A percentile compares a stretch with the other conserved stretches of the same genome.
Conservation (phyloP, 2,797 vertebrate genomes). For the Esox lucius region DNA sequence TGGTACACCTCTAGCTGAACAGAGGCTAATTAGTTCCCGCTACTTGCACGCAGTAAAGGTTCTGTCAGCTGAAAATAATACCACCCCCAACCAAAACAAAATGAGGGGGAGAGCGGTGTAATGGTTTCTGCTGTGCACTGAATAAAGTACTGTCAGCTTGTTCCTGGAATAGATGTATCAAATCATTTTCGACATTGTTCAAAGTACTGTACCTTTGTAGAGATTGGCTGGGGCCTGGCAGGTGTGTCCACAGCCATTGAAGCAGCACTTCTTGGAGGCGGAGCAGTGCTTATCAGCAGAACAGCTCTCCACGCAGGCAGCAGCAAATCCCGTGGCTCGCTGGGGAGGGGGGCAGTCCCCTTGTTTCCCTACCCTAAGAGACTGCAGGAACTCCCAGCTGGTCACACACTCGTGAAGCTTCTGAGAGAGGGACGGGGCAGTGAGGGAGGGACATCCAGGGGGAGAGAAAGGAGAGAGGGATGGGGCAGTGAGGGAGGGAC, state of each 20-base stretch:
- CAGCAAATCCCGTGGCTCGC: slow-evolving; percentile 68
- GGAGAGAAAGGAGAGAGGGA: not conserved
- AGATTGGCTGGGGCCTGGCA: slow-evolving; percentile 77
- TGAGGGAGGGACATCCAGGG: not conserved
- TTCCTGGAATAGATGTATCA: too few relatives aligned
- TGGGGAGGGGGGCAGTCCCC: slow-evolving; percentile 69
- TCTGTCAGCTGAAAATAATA: too few relatives aligned
- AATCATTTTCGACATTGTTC: too few relatives aligned
- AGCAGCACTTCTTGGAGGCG: slow-evolving; percentile 71
- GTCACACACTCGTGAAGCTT: slow-evolving; percentile 73
- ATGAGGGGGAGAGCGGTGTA: too few relatives aligned
- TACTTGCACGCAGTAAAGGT: too few relatives aligned
- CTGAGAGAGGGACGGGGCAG: slow-evolving; percentile 31
- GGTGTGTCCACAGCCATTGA: slow-evolving; percentile 71
- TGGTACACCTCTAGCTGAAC: not conserved
- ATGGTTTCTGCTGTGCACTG: too few relatives aligned
- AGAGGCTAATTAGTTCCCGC: too few relatives aligned
- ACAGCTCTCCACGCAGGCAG: slow-evolving; percentile 75
- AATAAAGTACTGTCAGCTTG: too few relatives aligned
- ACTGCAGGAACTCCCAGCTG: slow-evolving; percentile 72
- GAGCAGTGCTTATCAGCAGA: slow-evolving; percentile 66
- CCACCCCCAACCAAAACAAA: too few relatives aligned
- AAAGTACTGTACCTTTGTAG: slow-evolving; percentile 70
- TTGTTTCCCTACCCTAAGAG: slow-evolving; percentile 61
- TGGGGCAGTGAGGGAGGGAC: not conserved